Base-by-base conservation (phyloP, 2,113 vertebrate genomes). In the Callopanchax toddi region DNA sequence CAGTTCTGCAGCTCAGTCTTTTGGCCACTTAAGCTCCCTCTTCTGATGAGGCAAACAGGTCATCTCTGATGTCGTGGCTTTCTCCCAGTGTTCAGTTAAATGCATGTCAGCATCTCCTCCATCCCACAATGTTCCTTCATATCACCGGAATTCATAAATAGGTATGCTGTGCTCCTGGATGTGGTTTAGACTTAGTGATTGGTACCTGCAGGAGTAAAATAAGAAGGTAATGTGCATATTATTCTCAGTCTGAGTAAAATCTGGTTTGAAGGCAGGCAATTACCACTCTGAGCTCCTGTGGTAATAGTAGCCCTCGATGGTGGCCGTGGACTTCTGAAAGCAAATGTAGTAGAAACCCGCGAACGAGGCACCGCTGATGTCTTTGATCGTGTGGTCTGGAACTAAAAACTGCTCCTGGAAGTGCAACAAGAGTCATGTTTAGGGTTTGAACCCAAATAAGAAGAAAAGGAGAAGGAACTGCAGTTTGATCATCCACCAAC, bases 311-410 rank as follows among this genome's bases (percentile, higher is more conserved):
- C 97, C 97, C 91, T 99, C 97, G 77, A 99, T 98, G 55, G 97
- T 98, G 56, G 97, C 97, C 60, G 97, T 96, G 52, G 97, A 99
- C 89, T 98, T 99, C 93, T 99, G 97, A 92, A 99, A 99, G 91
- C 97, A 99, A 90, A 99, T 99, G 93, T 99, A 99, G 91, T 99
- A 99, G 87, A 99, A 99, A 55, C 97, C 97, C 56, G 97, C 97
- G 84, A 99, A 99, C 88, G 97, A 99, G 89, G 97, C 97, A 15
- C 97, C 97, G 0, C 96, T 99, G 91, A 99, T 99, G 89, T 99
- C 97, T 92, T 99, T 99, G 90, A 99, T 99, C 17, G 97, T 99
- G 88, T 99, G 97, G 84, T 99, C 97, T 4, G 97, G 97, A 45
- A 99, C 97, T 45, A 99, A 88, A 81, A 99, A 99, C 92, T 99